Evolutionary conservation across 53 echinoderm and acorn worm genomes (phyloP), one percentile per base, ranked within the genome.

Genomic region (Henricia sp.): DNA sequence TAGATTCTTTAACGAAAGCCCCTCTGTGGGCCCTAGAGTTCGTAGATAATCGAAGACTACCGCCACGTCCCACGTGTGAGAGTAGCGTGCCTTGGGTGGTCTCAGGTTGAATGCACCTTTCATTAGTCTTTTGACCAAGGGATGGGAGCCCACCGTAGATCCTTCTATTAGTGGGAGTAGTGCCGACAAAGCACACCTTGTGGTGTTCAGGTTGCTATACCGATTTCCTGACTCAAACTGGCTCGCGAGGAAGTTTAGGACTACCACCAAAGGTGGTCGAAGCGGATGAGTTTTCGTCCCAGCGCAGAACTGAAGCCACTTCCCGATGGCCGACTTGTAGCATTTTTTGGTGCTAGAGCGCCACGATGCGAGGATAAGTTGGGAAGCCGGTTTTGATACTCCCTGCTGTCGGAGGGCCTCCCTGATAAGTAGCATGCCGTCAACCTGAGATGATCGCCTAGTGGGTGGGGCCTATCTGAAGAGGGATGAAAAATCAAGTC

Each of bases 41-140:
- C 67, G 5, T 67, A 39, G 11, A 63, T 26, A 63, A 30, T 63
- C 64, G 17, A 70, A 37, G n/a, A 70, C 43, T 41, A 41, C 46
- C 17, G 70, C 39, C 8, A 70, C 70, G 39, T 70, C 70, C 70
- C 70, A 70, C 39, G 46, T 44, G 39, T 70, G 43, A 21, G 41
- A 41, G 43, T 70, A 70, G 17, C 70, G 40, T 3, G 44, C 40
- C 21, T 21, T 26, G 2, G 44, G 40, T 41, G 70, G 70, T 42
- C 41, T 39, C 40, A 70, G 41, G 39, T 70, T 70, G 27, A 70
- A 70, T 21, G 29, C 70, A 21, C 70, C 70, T 70, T 70, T 70
- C 70, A 40, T 71, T 11, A 48, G 51, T 71, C 71, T 44, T 13
- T 44, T 44, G 44, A 44, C 44, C 13, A 44, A 44, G 6, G 44